Conservation (phyloP, 2,888 invertebrate genomes). For the Brenthis ino region DNA sequence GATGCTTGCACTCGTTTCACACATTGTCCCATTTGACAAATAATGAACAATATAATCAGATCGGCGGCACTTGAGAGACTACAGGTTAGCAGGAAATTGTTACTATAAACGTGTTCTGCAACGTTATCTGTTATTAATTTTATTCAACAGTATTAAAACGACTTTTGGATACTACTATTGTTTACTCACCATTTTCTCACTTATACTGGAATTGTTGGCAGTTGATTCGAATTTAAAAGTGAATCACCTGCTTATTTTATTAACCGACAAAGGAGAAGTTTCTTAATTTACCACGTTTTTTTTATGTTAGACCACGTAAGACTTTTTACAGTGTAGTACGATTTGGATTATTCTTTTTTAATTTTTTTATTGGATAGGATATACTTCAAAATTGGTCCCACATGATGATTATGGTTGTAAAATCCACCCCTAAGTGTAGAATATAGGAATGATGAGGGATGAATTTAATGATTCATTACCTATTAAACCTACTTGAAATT, state of each 20-base stretch:
- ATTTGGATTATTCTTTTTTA: no score
- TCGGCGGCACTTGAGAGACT: constrained; percentile 38
- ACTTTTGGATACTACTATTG: constrained; percentile 23
- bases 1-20: constrained; percentile 55
- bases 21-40: constrained; percentile 42
- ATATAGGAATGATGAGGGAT: no score
- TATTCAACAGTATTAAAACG: constrained; percentile 31
- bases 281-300: not conserved
- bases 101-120: constrained; percentile 34
- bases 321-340: no score
- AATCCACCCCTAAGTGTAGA: no score
- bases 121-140: constrained; percentile 43
- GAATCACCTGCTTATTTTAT: not conserved
- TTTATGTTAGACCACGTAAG: no score
- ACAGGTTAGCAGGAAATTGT: constrained; percentile 40
- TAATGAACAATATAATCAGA: constrained; percentile 25
- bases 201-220: not conserved
- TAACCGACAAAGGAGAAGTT: not conserved
- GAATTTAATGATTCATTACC: no score
- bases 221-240: not conserved
- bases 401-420: no score
- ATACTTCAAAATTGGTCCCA: no score
- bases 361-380: no score
- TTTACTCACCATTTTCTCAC: constrained; percentile 23
- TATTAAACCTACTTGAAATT: no score